Conservation (phyloP, 2,888 invertebrate species). For the Augochlorella aurata region DNA sequence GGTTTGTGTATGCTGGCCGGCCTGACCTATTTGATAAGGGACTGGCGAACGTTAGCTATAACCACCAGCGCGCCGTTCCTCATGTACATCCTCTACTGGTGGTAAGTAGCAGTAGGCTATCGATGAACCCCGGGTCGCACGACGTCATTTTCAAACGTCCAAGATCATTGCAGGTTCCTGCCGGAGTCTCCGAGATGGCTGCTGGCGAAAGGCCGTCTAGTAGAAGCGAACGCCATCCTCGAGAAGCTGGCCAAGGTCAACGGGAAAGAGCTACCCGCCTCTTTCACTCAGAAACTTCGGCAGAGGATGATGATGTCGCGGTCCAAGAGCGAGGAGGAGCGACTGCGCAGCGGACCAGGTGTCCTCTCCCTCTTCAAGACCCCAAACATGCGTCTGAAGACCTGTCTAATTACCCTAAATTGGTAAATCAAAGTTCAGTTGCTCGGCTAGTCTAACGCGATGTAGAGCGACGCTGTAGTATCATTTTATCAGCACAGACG, state of each 20-base stretch:
- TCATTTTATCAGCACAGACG: not conserved
- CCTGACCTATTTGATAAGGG: conserved; percentile 91
- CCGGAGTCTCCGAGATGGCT: conserved; percentile 97
- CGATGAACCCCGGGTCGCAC: not conserved
- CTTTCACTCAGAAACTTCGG: conserved; percentile 88
- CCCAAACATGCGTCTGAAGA: conserved; percentile 94
- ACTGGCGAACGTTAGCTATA: conserved; percentile 92
- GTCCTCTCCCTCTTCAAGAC: conserved; percentile 89
- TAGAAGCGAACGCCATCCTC: conserved; percentile 91
- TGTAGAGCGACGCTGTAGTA: not conserved
- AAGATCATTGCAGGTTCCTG: conserved; percentile 84
- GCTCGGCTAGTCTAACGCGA: not conserved
- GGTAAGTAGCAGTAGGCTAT: conserved; percentile 80
- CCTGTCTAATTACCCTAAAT: conserved; percentile 91
- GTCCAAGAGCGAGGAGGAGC: conserved; percentile 83
- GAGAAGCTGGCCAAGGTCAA: conserved; percentile 91
- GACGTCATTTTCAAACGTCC: not conserved
- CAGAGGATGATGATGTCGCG: conserved; percentile 87
- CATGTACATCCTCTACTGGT: conserved; percentile 92
- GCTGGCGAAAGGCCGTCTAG: conserved; percentile 90
- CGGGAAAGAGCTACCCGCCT: conserved; percentile 88
- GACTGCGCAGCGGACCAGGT: conserved; percentile 82
- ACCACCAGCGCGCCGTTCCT: conserved; percentile 93
- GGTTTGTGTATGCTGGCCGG: conserved; percentile 92
- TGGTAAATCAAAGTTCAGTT: conserved; percentile 83